These are phyloP conservation scores for Palloptera scutellata DNA, from an alignment of 2,888 invertebrate species.

Conservation along the genomic window DNA sequence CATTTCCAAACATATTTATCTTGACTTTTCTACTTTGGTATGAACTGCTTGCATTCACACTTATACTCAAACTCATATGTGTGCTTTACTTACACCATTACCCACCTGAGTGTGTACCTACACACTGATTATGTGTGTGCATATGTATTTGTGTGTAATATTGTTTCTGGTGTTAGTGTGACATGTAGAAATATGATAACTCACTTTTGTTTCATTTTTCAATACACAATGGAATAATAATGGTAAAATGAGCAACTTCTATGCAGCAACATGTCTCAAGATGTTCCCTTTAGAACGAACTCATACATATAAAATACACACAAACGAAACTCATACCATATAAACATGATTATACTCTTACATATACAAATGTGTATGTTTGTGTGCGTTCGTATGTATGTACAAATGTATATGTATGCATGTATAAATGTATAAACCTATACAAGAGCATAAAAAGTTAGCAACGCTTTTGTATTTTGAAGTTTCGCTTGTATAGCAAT, in stretches of 20 bases:
- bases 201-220: slow-evolving; percentile 61
- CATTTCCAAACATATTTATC: too few species aligned
- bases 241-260: slow-evolving; percentile 62
- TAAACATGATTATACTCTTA: slow-evolving; percentile 19
- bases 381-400: slow-evolving; percentile 6
- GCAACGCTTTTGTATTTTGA: slow-evolving; percentile 23
- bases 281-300: slow-evolving; percentile 52
- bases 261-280: slow-evolving; percentile 51
- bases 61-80: too few species aligned
- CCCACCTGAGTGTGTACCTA: background rate
- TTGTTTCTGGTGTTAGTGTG: slow-evolving; percentile 10
- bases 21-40: too few species aligned
- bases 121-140: background rate
- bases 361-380: slow-evolving; percentile 13
- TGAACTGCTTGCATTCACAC: too few species aligned
- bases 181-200: slow-evolving; percentile 51
- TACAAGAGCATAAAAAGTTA: slow-evolving; percentile 20
- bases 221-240: slow-evolving; percentile 61
- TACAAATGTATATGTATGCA: slow-evolving; percentile 16
- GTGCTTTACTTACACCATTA: background rate
- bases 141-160: background rate
- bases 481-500: slow-evolving; percentile 45
- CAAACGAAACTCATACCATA: slow-evolving; percentile 21
- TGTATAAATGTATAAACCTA: background rate
- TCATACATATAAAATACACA: slow-evolving; percentile 22